These are phyloP conservation scores for Unio delphinus DNA, from an alignment of 2,888 invertebrate species.

Conservation along the genomic window DNA sequence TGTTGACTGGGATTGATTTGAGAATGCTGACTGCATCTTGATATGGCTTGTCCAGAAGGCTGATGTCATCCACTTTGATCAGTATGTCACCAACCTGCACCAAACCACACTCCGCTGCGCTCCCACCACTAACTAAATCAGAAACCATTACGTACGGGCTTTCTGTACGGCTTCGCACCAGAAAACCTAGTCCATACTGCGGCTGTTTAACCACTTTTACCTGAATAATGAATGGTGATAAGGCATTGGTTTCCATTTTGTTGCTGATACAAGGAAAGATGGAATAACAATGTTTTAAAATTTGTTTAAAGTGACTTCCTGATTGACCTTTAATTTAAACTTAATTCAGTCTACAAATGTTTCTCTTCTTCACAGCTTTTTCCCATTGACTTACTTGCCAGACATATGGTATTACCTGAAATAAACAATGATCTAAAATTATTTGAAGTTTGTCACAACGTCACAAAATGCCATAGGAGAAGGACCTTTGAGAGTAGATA, in stretches of 20 bases:
- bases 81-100: conserved; percentile 66
- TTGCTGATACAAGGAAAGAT: no score
- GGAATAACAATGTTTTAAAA: no score
- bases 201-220: conserved; percentile 62
- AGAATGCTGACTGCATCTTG: conserved; percentile 56
- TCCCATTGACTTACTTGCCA: no score
- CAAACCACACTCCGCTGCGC: conserved; percentile 64
- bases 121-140: conserved; percentile 60
- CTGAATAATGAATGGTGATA: conserved; percentile 49
- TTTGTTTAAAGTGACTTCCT: no score
- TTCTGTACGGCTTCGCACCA: conserved; percentile 56
- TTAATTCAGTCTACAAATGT: no score
- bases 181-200: conserved; percentile 63
- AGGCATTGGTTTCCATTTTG: background rate
- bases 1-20: conserved; percentile 52
- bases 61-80: conserved; percentile 62
- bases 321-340: no score
- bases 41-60: conserved; percentile 59
- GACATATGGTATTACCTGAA: no score
- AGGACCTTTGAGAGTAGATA: no score
- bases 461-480: no score
- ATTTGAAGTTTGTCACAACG: no score
- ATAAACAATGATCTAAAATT: no score
- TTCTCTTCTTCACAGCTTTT: no score
- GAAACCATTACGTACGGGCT: conserved; percentile 60